Evolutionary conservation across 2,113 vertebrate genomes (phyloP).

Genomic region (Crotophaga sulcirostris): DNA sequence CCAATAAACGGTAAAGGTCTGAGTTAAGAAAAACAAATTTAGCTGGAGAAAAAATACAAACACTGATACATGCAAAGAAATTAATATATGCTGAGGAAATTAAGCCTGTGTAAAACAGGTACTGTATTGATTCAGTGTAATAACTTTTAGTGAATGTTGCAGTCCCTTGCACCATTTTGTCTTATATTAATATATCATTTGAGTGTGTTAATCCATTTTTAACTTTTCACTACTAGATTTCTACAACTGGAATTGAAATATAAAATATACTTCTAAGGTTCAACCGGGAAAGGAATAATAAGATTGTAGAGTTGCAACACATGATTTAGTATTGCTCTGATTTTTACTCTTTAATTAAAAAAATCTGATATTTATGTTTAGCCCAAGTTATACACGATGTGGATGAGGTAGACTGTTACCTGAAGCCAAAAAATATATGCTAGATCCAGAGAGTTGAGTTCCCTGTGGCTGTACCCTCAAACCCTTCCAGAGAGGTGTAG

Average conservation of each 20-base stretch:
- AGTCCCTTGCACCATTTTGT: background rate
- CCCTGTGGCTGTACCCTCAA: background rate
- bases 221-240: background rate
- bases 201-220: background rate
- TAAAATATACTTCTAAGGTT: background rate
- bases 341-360: background rate
- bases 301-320: background rate
- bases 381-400: background rate
- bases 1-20: background rate
- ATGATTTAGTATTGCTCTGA: fast-evolving
- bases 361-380: fast-evolving
- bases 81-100: background rate
- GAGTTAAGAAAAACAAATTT: background rate
- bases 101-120: background rate
- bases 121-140: fast-evolving
- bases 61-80: background rate
- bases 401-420: background rate
- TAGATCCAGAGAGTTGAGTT: fast-evolving
- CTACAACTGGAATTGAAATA: background rate
- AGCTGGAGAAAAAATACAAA: background rate
- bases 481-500: fast-evolving
- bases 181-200: background rate
- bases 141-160: background rate
- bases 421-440: background rate
- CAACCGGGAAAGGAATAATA: background rate